Evolutionary conservation across 2,888 invertebrate genomes (phyloP), one percentile per base, ranked within the genome.

Genomic region (Agrotis segetum): DNA sequence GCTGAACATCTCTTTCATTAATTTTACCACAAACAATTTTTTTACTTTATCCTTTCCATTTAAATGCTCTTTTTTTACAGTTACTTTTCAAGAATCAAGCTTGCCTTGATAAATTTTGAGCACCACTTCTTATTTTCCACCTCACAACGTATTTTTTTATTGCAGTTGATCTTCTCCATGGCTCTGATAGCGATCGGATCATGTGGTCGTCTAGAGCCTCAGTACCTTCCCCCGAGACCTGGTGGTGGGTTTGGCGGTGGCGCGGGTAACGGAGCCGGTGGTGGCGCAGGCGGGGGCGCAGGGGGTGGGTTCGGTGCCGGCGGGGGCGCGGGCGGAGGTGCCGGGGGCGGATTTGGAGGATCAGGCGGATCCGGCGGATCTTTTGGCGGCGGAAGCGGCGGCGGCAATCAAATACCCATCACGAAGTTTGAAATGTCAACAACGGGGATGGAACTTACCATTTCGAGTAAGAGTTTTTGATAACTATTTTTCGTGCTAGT

Each of bases 391-490:
- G 85, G 88, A 62, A 87, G 90, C 46, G 88, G 94, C 79, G 84
- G 88, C 91, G 97, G 93, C 34, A 88, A 92, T 16, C 92, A 94
- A 78, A 93, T 94, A 79, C 97, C 97, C 13, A 97, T 97, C 82
- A 91, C 97, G 17, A 96, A 96, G 81, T 97, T 96, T 86, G 97
- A 97, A 97, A 97, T 82, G 96, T 96, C 69, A 97, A 97, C 92
- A 97, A 97, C 85, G 97, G 97, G 53, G 97, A 97, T 84, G 97
- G 97, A 77, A 97, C 94, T 82, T 97, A 97, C 87, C 96, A 95
- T 77, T 97, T 97, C 92, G 97, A 96, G 97, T 97, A 90, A 89
- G 92, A 55, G n/a, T 34, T 68, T 29, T 19, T 52, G 13, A n/a
- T 6, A 21, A 34, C 11, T 24, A 5, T 11, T 14, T 46, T 24